Conservation (phyloP, 2,797 vertebrate species). For the Oreortyx pictus region DNA sequence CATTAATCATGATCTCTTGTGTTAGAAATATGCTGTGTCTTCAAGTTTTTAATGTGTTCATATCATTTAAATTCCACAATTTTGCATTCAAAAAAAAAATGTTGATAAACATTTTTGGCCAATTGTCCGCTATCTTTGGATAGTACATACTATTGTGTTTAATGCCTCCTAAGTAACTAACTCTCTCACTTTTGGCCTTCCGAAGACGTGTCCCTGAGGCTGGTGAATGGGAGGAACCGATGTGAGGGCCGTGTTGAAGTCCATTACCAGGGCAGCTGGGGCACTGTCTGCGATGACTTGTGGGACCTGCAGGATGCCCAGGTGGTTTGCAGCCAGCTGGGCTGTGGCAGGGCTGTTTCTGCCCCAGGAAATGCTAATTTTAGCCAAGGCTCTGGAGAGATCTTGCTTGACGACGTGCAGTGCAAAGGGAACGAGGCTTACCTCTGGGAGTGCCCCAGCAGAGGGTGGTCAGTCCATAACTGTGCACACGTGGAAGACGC, state of each 20-base stretch:
- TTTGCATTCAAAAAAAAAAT: neutral
- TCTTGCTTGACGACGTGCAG: slow-evolving; percentile 84
- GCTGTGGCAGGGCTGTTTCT: neutral
- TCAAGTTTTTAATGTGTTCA: neutral
- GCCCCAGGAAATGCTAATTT: slow-evolving; percentile 76
- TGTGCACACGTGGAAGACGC: slow-evolving; percentile 87
- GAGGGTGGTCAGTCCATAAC: slow-evolving; percentile 86
- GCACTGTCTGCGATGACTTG: neutral
- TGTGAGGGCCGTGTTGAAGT: slow-evolving; percentile 1
- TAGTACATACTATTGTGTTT: neutral
- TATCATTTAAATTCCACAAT: neutral
- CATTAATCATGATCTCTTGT: neutral
- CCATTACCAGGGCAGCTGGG: slow-evolving; percentile 9
- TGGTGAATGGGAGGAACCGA: neutral
- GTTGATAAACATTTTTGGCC: neutral
- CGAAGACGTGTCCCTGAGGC: neutral
- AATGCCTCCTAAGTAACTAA: neutral
- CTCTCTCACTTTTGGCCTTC: neutral
- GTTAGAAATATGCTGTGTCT: neutral
- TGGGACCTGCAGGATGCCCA: slow-evolving; percentile 10
- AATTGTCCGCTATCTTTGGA: no score
- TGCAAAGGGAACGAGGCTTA: slow-evolving; percentile 85
- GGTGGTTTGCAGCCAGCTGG: slow-evolving; percentile 20
- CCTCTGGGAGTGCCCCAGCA: slow-evolving; percentile 83
- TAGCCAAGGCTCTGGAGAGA: slow-evolving; percentile 83